Base-by-base conservation (phyloP, 2,888 invertebrate genomes). In the Acleris cristana region DNA sequence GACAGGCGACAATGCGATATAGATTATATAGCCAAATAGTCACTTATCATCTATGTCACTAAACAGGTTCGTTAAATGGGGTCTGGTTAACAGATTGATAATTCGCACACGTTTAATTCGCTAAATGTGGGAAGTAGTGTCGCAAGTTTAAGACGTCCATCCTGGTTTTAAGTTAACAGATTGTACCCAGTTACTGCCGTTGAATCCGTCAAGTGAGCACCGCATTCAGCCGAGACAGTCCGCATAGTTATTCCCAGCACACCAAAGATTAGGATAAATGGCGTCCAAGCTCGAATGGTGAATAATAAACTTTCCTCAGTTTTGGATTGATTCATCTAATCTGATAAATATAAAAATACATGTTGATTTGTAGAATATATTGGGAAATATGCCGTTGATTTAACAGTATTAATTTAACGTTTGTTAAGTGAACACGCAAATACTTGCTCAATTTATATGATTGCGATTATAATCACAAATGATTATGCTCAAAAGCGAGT, bases 191-290 rank as follows among this genome's bases (percentile, higher is more conserved):
- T 21, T 23, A n/a, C 16, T 56, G 56, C 56, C 56, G 56, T 44
- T 21, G 52, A 67, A 62, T 75, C 73, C 74, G 68, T 54, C 44
- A 60, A 12, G 64, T 69, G 69, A 58, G 70, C 71, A 0, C 16
- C 16, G 56, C 56, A 30, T 56, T 21, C 16, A 56, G 56, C 21
- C 56, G 40, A 21, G 44, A 40, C 16, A 23, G 56, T 44, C 56
- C 23, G 80, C 76, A 76, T 85, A 86, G 85, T 85, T 86, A 85
- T 84, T 86, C 83, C 89, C 89, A 83, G 80, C 84, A 86, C 91
- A 92, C 92, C 92, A 92, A 92, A 92, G 92, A 92, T 91, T 92
- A 92, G 91, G 78, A 82, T 85, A 85, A 84, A 84, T 81, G 78
- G 81, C 79, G 79, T 86, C 85, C 59, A 60, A 68, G 76, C 76